Evolutionary conservation across 1,140 invertebrate genomes (phyloP).

Genomic region (Sweltsa coloradensis): DNA sequence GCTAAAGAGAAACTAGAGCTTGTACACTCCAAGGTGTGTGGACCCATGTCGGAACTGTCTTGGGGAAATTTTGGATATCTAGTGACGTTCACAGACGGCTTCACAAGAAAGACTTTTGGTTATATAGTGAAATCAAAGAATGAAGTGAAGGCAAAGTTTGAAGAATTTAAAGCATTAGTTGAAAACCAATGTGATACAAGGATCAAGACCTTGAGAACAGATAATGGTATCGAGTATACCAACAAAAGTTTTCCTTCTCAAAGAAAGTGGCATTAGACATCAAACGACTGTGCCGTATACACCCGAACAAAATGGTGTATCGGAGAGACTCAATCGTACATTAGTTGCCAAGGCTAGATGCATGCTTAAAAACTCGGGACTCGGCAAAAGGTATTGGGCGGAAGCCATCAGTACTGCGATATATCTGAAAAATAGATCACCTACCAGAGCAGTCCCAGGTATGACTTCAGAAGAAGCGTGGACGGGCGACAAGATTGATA

Average conservation of each 20-base stretch:
- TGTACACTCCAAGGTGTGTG: slow-evolving; percentile 5
- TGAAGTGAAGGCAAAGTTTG: slow-evolving; percentile 23
- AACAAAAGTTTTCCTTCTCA: slow-evolving; percentile 21
- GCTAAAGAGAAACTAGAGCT: slow-evolving; percentile 8
- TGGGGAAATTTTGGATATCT: slow-evolving; percentile 27
- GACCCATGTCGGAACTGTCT: slow-evolving; percentile 16
- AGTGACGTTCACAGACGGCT: slow-evolving; percentile 25
- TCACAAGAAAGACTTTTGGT: slow-evolving; percentile 14
- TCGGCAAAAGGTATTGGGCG: slow-evolving; percentile 24
- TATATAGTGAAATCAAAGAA: slow-evolving; percentile 22
- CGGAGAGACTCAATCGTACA: slow-evolving; percentile 23
- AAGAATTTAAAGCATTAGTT: slow-evolving; percentile 23
- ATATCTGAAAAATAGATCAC: slow-evolving; percentile 25
- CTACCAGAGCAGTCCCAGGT: slow-evolving; percentile 17
- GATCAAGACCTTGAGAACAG: slow-evolving; percentile 25
- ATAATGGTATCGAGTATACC: slow-evolving; percentile 32
- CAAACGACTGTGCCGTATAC: slow-evolving; percentile 19
- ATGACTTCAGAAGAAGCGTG: slow-evolving; percentile 21
- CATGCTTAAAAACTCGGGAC: slow-evolving; percentile 17
- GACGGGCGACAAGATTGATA: slow-evolving; percentile 16
- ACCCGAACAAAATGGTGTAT: slow-evolving; percentile 24
- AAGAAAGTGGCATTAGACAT: slow-evolving; percentile 19
- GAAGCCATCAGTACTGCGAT: slow-evolving; percentile 24
- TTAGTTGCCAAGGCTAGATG: slow-evolving; percentile 19
- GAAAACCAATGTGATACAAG: slow-evolving; percentile 23